phyloP scores from a whole-genome alignment of 2,113 vertebrate genomes.

The human region DNA sequence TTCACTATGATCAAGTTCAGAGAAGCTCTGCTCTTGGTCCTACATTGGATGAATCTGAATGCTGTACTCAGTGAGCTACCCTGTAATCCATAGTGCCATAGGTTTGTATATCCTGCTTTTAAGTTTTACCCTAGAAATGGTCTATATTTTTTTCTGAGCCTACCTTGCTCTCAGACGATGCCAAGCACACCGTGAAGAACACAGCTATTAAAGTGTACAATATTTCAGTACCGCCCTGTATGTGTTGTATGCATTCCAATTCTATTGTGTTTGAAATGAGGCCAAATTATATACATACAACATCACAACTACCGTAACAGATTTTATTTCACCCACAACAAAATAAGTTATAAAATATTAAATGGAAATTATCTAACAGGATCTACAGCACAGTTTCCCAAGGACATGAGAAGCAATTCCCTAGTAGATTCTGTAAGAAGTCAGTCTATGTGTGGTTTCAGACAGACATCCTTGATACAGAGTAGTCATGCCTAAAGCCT shows the following conservation, averaged over 20 bases:
- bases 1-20: not conserved
- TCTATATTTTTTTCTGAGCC: not conserved
- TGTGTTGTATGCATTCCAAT: not conserved
- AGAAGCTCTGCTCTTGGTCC: not conserved
- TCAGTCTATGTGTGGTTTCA: not conserved
- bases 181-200: not conserved
- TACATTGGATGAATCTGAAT: not conserved
- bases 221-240: not conserved
- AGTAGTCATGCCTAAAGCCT: not conserved
- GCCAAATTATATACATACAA: not conserved
- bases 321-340: slow-evolving; percentile 21
- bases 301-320: not conserved
- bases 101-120: not conserved
- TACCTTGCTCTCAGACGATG: not conserved
- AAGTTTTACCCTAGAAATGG: not conserved
- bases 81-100: not conserved
- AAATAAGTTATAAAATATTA: slow-evolving; percentile 24
- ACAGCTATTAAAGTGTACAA: not conserved
- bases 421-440: not conserved
- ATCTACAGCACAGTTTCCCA: not conserved
- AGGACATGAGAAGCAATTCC: not conserved
- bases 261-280: not conserved
- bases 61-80: not conserved
- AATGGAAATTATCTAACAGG: slow-evolving; percentile 1
- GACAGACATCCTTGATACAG: not conserved